A percentile compares a stretch with the other conserved stretches of the same genome.
These are phyloP conservation scores for Drosophila diplacantha DNA, from an alignment of 2,888 invertebrate genomes.

Conservation along the genomic window DNA sequence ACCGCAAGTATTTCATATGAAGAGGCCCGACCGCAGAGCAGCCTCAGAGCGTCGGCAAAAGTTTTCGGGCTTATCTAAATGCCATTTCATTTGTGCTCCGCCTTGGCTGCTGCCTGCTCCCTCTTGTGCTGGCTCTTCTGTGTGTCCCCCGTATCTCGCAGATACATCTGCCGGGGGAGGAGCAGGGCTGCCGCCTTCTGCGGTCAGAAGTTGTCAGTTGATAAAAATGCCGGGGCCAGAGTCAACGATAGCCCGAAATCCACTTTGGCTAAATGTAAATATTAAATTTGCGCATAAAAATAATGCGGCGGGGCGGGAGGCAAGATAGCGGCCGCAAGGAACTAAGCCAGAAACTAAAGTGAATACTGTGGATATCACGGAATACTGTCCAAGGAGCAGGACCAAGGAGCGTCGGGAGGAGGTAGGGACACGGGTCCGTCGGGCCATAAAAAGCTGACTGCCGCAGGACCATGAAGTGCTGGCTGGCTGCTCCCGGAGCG, in stretches of 20 bases:
- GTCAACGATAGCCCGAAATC: constrained; percentile 49
- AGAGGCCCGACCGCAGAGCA: neutral
- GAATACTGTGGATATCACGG: constrained; percentile 39
- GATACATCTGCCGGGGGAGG: constrained; percentile 26
- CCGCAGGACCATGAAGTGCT: constrained; percentile 62
- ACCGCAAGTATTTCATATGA: constrained; percentile 35
- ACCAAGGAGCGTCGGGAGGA: constrained; percentile 15
- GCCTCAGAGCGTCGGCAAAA: constrained; percentile 11
- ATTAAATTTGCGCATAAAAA: constrained; percentile 68
- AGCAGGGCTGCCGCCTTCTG: constrained; percentile 22
- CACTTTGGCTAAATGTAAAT: constrained; percentile 66
- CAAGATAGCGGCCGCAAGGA: constrained; percentile 21
- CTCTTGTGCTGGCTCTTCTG: constrained; percentile 12
- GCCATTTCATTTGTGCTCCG: constrained; percentile 50
- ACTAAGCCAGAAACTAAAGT: constrained; percentile 43
- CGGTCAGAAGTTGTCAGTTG: constrained; percentile 45
- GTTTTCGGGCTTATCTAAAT: constrained; percentile 61
- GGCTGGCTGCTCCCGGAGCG: constrained; percentile 39
- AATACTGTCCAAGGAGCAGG: constrained; percentile 27
- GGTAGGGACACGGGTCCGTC: constrained; percentile 22
- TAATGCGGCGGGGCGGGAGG: constrained; percentile 37
- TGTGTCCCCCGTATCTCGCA: constrained; percentile 27
- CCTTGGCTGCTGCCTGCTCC: constrained; percentile 28
- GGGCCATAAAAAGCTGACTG: constrained; percentile 63
- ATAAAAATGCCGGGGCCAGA: constrained; percentile 38